Base-by-base conservation (phyloP, 2,888 invertebrate species). In the Conops quadrifasciatus region DNA sequence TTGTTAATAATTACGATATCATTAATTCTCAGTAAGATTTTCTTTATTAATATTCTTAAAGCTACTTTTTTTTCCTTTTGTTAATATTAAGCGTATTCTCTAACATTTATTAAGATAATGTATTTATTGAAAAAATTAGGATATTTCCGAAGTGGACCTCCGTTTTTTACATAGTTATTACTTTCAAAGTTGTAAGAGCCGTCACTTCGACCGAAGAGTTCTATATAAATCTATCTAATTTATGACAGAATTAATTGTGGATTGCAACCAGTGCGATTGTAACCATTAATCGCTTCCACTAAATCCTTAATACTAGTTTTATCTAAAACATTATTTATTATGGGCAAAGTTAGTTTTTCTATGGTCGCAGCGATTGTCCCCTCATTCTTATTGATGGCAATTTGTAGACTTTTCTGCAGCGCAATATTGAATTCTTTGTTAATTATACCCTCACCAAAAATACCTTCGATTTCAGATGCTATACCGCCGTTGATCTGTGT, bases 381-480 rank as follows among this genome's bases (percentile, higher is more conserved):
- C 68, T 82, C 80, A 62, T 83, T 83, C 60, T 82, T 80, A 74
- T 84, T 84, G 73, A 84, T 65, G 5, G 74, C 75, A 47, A 77
- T 2, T 68, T 79, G 75, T 21, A 83, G 78, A 7, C 74, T 70
- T 69, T 81, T 81, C 63, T 79, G 81, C 36, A 84, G 71, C 16
- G 80, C 73, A 3, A 76, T 78, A 73, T 84, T 84, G 79, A 83
- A 71, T 68, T 78, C 80, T 64, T 76, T 73, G 30, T 84, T 84
- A 67, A 83, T 59, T 19, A 15, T 51, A 28, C 83, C 83, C 19
- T 81, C 72, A 49, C 84, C 84, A 51, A 84, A 72, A 15, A 84
- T 67, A 60, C 84, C 84, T 36, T 79, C 77, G 70, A 84, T 83
- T 0, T 83, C 75, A 7, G 83, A 84, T 0, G 80, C 80, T 24